Evolutionary conservation across 2,888 invertebrate genomes (phyloP), one percentile per base, ranked within the genome.

Genomic region (Andrena haemorrhoa): DNA sequence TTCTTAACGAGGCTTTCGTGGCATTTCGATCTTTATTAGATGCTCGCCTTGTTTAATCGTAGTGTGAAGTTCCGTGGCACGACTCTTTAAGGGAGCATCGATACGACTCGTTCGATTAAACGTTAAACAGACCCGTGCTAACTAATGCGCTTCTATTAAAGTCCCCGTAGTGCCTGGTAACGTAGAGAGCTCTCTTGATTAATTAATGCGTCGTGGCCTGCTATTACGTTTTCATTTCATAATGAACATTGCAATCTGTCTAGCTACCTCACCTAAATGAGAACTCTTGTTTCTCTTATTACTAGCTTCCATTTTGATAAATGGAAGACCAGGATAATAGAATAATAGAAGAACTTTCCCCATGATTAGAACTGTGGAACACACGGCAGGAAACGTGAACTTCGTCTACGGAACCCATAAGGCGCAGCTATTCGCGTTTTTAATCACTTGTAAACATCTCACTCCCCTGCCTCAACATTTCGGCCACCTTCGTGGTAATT

Each of bases 171-270:
- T 16, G 16, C 41, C 41, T 41, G 3, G 23, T 16, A 60, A 31
- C n/a, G 10, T n/a, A 20, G 58, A 29, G 16, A 29, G n/a, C n/a
- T n/a, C 23, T 56, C 56, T 23, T 10, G 31, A n/a, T 31, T 31
- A 60, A 60, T 31, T 31, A 60, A 60, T 16, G 31, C 26, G 4
- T 31, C 31, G 7, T n/a, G n/a, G 10, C n/a, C n/a, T n/a, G 31
- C 29, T 60, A 58, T 31, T n/a, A 12, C 23, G 12, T 12, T 23
- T 23, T 8, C n/a, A n/a, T 60, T 60, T 60, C 60, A 60, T n/a
- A 60, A 60, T n/a, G 60, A 12, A 60, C 60, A n/a, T 10, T 60
- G 31, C 16, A 33, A 60, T 31, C n/a, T 60, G 60, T 31, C 31
- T 60, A 33, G n/a, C n/a, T 33, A 8, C 8, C 29, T 60, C n/a